A percentile compares a stretch with the other conserved stretches of the same genome.
These are phyloP conservation scores for Cephus nigrinus DNA, from an alignment of 2,888 invertebrate species.

Conservation along the genomic window DNA sequence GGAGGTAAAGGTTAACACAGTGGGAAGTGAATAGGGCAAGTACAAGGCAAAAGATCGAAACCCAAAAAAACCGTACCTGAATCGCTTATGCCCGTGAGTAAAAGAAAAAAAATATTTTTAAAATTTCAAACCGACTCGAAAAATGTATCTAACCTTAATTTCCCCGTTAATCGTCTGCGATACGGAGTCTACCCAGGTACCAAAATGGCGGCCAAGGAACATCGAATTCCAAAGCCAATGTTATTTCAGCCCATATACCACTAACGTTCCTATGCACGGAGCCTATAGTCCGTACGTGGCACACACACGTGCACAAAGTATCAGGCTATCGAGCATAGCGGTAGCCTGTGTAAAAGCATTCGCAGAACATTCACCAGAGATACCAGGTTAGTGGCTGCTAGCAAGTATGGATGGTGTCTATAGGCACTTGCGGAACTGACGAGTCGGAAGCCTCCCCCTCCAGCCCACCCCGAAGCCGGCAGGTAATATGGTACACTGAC, in stretches of 20 bases:
- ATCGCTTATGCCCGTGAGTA: neutral
- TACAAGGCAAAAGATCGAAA: neutral
- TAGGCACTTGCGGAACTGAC: conserved; percentile 41
- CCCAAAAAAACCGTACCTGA: neutral
- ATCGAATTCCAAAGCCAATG: neutral
- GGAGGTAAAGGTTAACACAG: neutral
- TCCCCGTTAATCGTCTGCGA: neutral
- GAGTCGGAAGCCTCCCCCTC: conserved; percentile 52
- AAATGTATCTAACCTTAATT: neutral
- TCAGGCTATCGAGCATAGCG: neutral
- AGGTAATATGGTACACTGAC: conserved; percentile 66
- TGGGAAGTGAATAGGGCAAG: neutral
- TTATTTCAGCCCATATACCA: neutral
- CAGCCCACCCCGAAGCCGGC: conserved; percentile 43
- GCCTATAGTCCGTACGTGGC: neutral
- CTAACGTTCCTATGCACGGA: neutral
- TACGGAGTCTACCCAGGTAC: neutral
- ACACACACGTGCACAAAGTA: neutral
- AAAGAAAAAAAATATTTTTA: neutral
- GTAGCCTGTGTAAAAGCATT: neutral
- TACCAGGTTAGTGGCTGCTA: neutral
- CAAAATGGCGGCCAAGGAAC: neutral
- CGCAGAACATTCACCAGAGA: conserved; percentile 4
- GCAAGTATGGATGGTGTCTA: conserved; percentile 4
- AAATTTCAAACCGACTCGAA: neutral